A percentile compares a stretch with the other conserved stretches of the same genome.
phyloP scores from a whole-genome alignment of 1,140 invertebrate genomes.

The Helicoverpa zea region DNA sequence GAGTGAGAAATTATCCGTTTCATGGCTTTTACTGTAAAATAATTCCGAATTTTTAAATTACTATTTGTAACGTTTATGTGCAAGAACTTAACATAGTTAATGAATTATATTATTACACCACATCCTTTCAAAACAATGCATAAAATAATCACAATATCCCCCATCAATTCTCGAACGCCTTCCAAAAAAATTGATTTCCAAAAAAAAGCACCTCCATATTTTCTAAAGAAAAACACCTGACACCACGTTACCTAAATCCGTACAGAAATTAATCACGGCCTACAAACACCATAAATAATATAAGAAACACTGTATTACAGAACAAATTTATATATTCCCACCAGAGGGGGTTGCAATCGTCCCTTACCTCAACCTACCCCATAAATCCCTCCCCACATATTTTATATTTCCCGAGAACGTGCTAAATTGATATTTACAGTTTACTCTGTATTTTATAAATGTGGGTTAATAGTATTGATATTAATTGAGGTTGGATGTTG shows the following conservation, averaged over 20 bases:
- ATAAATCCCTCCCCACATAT: conserved; percentile 42
- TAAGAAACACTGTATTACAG: conserved; percentile 44
- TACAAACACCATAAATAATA: conserved; percentile 44
- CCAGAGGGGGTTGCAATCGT: conserved; percentile 22
- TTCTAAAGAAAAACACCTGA: conserved; percentile 30
- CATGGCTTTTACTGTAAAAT: background rate
- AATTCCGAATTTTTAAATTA: too few relatives aligned
- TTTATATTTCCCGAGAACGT: conserved; percentile 43
- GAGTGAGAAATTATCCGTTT: background rate
- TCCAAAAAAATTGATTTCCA: background rate
- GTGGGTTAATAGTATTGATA: conserved; percentile 56
- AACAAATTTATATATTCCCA: conserved; percentile 44
- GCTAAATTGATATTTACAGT: conserved; percentile 60
- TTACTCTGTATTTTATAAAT: conserved; percentile 50
- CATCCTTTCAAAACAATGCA: too few relatives aligned
- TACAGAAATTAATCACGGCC: conserved; percentile 41
- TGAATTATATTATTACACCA: background rate
- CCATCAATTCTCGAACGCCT: background rate
- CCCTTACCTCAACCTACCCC: conserved; percentile 4
- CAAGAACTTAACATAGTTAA: too few relatives aligned
- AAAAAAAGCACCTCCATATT: conserved; percentile 2
- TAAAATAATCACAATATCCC: too few relatives aligned
- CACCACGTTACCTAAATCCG: conserved; percentile 35
- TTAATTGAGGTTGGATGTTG: background rate
- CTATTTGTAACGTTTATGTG: too few relatives aligned